These are phyloP conservation scores for Microcebus griseorufus DNA, from an alignment of 2,113 vertebrate species.

Conservation along the genomic window DNA sequence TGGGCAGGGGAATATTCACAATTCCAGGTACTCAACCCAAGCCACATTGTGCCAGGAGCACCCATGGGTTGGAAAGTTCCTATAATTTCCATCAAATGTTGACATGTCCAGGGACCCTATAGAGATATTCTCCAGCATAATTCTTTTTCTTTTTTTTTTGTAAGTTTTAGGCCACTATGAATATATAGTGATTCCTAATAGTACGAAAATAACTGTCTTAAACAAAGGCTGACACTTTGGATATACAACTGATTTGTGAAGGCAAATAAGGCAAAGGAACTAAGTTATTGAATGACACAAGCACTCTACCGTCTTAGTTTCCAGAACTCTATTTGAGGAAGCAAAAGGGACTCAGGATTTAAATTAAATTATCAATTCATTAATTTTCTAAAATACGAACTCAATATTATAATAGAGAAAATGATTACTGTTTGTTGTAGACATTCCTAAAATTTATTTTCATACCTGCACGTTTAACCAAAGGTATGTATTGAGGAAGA, in stretches of 20 bases:
- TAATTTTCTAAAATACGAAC: neutral
- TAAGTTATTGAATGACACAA: neutral
- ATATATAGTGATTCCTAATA: neutral
- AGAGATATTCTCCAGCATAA: fast-evolving
- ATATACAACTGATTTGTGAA: neutral
- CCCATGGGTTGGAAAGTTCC: neutral
- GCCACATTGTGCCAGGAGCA: neutral
- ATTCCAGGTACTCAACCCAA: neutral
- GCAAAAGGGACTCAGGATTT: neutral
- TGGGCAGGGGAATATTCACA: neutral
- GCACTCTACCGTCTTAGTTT: neutral
- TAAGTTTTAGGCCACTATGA: neutral
- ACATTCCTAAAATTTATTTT: neutral
- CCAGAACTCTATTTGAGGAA: neutral
- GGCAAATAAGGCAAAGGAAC: neutral
- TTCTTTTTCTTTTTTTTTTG: no score
- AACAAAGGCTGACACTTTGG: neutral
- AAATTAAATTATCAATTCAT: neutral
- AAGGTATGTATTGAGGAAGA: neutral
- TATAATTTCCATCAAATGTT: neutral
- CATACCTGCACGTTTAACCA: neutral
- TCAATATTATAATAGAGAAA: neutral
- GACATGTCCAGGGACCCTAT: neutral
- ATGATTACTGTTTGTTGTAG: neutral
- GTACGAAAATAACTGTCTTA: neutral